Evolutionary conservation across 53 echinoderm and acorn worm genomes (phyloP), one percentile per base, ranked within the genome.

Genomic region (Astropecten irregularis): DNA sequence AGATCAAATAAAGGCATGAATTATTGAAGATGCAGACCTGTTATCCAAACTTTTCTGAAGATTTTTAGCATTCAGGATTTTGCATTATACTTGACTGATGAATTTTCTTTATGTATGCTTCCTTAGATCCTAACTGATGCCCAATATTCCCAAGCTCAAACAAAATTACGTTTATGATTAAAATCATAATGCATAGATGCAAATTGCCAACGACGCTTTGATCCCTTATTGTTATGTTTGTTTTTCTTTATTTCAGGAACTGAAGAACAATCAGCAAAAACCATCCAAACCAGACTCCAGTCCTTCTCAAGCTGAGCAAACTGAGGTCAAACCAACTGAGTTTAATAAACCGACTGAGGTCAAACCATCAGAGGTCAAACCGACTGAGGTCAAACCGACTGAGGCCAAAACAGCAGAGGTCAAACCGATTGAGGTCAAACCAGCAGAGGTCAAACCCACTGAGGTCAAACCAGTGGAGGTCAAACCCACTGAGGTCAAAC

Each of bases 211-310:
- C n/a, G n/a, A n/a, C n/a, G n/a, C n/a, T n/a, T n/a, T n/a, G n/a
- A n/a, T n/a, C n/a, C n/a, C n/a, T n/a, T n/a, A n/a, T n/a, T n/a
- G n/a, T n/a, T n/a, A n/a, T n/a, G n/a, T 42, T 5, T 57, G 33
- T 66, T 34, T 5, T 51, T 19, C 29, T 9, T 67, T 42, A 34
- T 70, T 26, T 13, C 10, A 95, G 95, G 87, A 95, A 44, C 44
- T 95, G 72, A 77, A 89, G 23, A 82, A 81, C 15, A 84, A 89
- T 19, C 95, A 94, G 82, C 68, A 59, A 64, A 70, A 76, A 30
- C 15, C 76, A 13, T 36, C 79, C 66, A 54, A 86, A 54, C 62
- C 72, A 1, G 27, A 84, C 68, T 46, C 10, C 76, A 47, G 86
- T 40, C 62, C 79, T 26, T 29, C 85, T 10, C 42, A 89, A 46